Base-by-base conservation (phyloP, 2,797 vertebrate species). In the Nasua narica region DNA sequence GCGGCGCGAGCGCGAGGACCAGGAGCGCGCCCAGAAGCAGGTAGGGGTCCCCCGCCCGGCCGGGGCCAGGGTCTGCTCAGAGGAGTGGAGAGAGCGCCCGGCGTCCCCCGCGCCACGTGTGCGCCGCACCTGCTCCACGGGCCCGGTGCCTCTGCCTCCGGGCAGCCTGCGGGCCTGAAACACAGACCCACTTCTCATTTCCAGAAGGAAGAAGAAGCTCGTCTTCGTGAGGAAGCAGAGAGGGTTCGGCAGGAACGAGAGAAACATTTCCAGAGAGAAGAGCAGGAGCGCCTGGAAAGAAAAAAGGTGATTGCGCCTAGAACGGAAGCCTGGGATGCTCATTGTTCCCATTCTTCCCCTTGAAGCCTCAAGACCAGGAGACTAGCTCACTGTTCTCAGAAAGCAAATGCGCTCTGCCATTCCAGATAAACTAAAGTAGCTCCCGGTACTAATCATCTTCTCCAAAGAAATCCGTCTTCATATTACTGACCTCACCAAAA, bases 261-360 rank as follows among this genome's bases (percentile, higher is more conserved):
- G 94, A 99, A 99, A 94, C 99, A 99, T 98, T 99, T 99, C 98
- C 99, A 99, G 98, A 99, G 98, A 97, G 99, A 99, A 91, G 99
- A 99, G 95, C 99, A 99, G 25, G 99, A 99, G 88, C 99, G 99
- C 43, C 98, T 99, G 96, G 99, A 99, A 98, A 99, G 99, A 76
- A 99, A 99, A 98, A 99, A 99, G 99, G 99, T 99, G 98, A 97
- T 13, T 60, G 43, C 29, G 16, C 27, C 78, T 23, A 3, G 25
- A 29, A 5, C 54, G 91, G 58, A 46, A 86, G 88, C 32, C 23
- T 5, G 10, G 12, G 25, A 13, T 25, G 3, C 1, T 16, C 0
- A 0, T 1, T 88, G 29, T 23, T 40, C 2, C 48, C 2, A 43
- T 7, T 13, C 25, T 19, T 16, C 50, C 52, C 23, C 15, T 11